These are phyloP conservation scores for Mareca strepera DNA, from an alignment of 2,797 vertebrate genomes.

Conservation along the genomic window DNA sequence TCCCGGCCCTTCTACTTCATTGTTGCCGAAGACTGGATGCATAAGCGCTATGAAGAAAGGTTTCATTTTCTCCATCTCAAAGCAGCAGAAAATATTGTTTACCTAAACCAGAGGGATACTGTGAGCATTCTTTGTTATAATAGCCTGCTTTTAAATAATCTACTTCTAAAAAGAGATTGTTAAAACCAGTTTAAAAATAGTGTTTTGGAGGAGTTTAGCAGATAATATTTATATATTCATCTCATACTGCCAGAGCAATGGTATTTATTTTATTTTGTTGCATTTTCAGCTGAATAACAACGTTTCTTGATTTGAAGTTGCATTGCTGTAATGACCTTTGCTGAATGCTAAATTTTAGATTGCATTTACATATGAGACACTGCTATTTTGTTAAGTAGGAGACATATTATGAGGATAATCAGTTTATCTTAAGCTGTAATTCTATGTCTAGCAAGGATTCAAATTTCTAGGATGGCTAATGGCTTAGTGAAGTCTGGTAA, in stretches of 20 bases:
- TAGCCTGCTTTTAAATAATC: neutral
- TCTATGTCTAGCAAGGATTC: slow-evolving; percentile 66
- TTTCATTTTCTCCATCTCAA: neutral
- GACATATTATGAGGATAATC: slow-evolving; percentile 53
- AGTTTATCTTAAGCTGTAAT: slow-evolving; percentile 67
- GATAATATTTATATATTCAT: neutral
- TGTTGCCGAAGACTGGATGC: neutral
- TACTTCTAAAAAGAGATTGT: neutral
- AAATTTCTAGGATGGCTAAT: slow-evolving; percentile 62
- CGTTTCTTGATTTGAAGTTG: neutral
- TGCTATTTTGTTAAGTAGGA: slow-evolving; percentile 59
- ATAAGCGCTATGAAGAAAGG: neutral
- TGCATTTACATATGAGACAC: slow-evolving; percentile 61
- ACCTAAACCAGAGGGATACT: neutral
- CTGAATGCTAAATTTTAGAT: slow-evolving; percentile 35
- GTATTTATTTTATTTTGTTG: neutral
- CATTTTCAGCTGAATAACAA: slow-evolving; percentile 17
- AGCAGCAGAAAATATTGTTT: neutral
- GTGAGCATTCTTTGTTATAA: neutral
- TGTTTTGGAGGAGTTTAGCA: neutral
- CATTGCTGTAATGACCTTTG: slow-evolving; percentile 21
- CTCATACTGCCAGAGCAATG: neutral
- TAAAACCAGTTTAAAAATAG: neutral
- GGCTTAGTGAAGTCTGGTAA: slow-evolving; percentile 52
- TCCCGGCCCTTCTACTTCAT: neutral